These are phyloP conservation scores for Ophion ellenae DNA, from an alignment of 2,888 invertebrate species.

Conservation along the genomic window DNA sequence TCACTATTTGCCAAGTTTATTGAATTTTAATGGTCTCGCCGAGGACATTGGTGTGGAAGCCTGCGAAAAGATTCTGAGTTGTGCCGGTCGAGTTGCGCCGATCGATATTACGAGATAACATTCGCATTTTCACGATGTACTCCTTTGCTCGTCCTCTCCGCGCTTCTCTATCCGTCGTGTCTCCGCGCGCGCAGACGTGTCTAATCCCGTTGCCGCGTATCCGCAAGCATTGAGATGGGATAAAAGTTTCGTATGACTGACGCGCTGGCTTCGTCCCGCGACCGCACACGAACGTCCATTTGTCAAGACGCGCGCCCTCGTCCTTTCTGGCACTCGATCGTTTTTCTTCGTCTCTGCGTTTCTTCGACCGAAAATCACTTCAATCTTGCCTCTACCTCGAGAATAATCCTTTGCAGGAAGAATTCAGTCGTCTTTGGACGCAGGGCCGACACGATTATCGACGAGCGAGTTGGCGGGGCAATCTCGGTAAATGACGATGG, in stretches of 20 bases:
- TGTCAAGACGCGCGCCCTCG: conserved; percentile 42
- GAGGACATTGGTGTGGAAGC: conserved; percentile 36
- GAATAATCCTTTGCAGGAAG: no score
- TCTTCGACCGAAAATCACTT: no score
- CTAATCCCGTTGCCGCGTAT: conserved; percentile 48
- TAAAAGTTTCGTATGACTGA: conserved; percentile 47
- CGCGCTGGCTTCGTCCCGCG: conserved; percentile 1
- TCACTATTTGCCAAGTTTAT: conserved; percentile 30
- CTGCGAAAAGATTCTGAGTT: conserved; percentile 46
- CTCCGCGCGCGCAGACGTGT: background rate
- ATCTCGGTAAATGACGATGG: conserved; percentile 51
- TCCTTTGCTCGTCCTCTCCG: conserved; percentile 11
- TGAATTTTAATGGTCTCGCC: conserved; percentile 20
- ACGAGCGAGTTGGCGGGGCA: conserved; percentile 4
- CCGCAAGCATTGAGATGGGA: conserved; percentile 15
- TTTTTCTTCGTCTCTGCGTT: conserved; percentile 44
- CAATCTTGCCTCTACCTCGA: no score
- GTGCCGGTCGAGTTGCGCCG: background rate
- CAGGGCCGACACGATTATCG: no score
- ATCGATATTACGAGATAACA: conserved; percentile 44
- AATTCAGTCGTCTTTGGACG: no score
- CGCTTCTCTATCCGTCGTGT: conserved; percentile 3
- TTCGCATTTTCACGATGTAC: conserved; percentile 44
- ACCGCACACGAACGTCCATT: conserved; percentile 35
- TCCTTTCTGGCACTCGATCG: conserved; percentile 26